Evolutionary conservation across 2,797 vertebrate genomes (phyloP).

Genomic region (Phoeniculus purpureus): DNA sequence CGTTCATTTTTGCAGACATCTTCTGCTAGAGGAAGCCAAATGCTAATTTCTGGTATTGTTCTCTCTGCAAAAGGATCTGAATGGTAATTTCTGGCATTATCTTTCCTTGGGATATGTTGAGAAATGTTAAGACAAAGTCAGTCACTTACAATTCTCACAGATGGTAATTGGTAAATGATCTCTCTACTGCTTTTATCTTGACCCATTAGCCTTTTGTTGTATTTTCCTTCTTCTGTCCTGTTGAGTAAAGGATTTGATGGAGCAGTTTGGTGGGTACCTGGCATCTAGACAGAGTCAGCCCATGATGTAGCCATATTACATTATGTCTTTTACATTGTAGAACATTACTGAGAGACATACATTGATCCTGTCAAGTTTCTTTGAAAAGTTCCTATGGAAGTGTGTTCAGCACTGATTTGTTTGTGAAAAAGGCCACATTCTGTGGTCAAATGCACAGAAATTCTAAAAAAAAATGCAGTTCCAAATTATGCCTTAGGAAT

Average conservation of each 20-base stretch:
- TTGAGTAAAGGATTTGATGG: too few species aligned
- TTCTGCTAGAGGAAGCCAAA: too few species aligned
- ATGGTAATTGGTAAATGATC: too few species aligned
- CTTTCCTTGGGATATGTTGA: too few species aligned
- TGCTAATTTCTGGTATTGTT: too few species aligned
- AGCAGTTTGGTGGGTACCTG: not conserved
- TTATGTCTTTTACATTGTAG: not conserved
- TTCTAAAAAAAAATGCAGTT: not conserved
- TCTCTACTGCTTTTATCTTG: not conserved
- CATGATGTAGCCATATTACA: not conserved
- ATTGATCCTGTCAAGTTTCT: not conserved
- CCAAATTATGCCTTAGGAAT: not conserved
- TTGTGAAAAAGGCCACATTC: fast-evolving
- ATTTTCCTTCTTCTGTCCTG: too few species aligned
- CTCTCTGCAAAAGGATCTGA: too few species aligned
- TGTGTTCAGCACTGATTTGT: not conserved
- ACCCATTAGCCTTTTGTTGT: fast-evolving
- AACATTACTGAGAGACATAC: fast-evolving
- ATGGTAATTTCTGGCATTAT: too few species aligned
- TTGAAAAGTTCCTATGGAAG: not conserved
- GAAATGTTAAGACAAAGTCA: too few species aligned
- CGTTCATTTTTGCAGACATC: too few species aligned
- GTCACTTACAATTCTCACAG: too few species aligned
- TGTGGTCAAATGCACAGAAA: not conserved
- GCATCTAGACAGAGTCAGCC: too few species aligned